Conservation (phyloP, 2,797 vertebrate species). For the Sarcophilus harrisii region DNA sequence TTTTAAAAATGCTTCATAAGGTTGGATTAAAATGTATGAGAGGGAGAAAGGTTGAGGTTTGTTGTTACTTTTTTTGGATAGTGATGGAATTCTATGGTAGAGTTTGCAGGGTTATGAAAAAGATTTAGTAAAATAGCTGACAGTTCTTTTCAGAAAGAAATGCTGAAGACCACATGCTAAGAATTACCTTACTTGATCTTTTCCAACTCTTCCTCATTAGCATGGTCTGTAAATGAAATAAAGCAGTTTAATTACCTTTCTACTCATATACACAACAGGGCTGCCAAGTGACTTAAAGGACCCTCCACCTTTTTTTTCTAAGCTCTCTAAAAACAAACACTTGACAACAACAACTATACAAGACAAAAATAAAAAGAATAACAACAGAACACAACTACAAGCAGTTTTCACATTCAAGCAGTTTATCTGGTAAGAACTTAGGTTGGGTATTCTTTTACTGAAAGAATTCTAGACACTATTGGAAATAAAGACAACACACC, state of each 20-base stretch:
- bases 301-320: constrained; percentile 63
- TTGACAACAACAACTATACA: constrained; percentile 60
- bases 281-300: constrained; percentile 64
- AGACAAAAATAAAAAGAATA: constrained; percentile 54
- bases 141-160: constrained; percentile 63
- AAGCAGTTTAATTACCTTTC: constrained; percentile 92
- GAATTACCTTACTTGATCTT: constrained; percentile 99
- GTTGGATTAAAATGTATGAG: constrained; percentile 49
- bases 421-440: constrained; percentile 27
- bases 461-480: constrained; percentile 32
- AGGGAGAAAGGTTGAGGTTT: constrained; percentile 3
- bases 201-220: constrained; percentile 99
- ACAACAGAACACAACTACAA: constrained; percentile 46
- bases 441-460: background rate
- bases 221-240: constrained; percentile 99
- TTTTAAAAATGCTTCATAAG: constrained; percentile 57
- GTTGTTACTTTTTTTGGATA: constrained; percentile 22
- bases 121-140: constrained; percentile 64
- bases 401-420: constrained; percentile 34
- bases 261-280: constrained; percentile 72
- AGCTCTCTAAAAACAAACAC: constrained; percentile 60
- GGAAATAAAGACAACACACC: constrained; percentile 26
- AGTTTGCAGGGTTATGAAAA: constrained; percentile 54
- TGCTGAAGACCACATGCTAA: constrained; percentile 87
- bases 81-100: constrained; percentile 47